Evolutionary conservation across 2,797 vertebrate species (phyloP), one percentile per base, ranked within the genome.

Genomic region (Eptatretus atami): DNA sequence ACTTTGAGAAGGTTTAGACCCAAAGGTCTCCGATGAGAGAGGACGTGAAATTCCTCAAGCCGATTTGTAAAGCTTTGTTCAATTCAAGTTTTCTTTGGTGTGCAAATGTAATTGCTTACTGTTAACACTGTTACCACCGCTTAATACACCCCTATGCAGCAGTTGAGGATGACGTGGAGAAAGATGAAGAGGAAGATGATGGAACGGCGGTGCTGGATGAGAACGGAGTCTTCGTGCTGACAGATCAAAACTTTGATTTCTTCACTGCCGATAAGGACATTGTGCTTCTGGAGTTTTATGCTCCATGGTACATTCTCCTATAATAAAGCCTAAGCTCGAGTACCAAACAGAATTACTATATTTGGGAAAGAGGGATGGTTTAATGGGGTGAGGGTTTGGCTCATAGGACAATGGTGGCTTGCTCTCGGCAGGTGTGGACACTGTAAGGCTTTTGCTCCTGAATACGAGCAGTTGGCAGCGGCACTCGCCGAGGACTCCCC

Each of bases 391-490:
- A 44, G 6, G 31, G 4, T 44, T 44, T 44, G 3, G 31, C 4
- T 44, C 31, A 44, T 44, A 44, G 31, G 31, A 44, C 31, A 44
- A 44, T 44, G 31, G 31, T 44, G 31, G 31, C 31, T 44, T 44
- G 31, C 31, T 44, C 31, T 44, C 6, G 31, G 31, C 64, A 98
- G 92, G 92, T 98, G 92, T 11, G 92, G 88, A 53, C 88, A 98
- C 63, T 98, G 92, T 70, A 94, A 94, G 70, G 79, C 84, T 73
- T 98, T 98, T 76, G 81, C 77, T 65, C 78, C 86, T 0, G 83
- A 86, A 67, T 98, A 95, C 71, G 92, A 96, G 68, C 86, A 85
- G 67, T 94, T 96, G 1, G 87, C 92, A 6, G 76, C 78, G 68
- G 69, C 74, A 1, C 76, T 98, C 6, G 87, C 82, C 67, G 82